These are phyloP conservation scores for Elmis aenea DNA, from an alignment of 2,888 invertebrate species.

Conservation along the genomic window DNA sequence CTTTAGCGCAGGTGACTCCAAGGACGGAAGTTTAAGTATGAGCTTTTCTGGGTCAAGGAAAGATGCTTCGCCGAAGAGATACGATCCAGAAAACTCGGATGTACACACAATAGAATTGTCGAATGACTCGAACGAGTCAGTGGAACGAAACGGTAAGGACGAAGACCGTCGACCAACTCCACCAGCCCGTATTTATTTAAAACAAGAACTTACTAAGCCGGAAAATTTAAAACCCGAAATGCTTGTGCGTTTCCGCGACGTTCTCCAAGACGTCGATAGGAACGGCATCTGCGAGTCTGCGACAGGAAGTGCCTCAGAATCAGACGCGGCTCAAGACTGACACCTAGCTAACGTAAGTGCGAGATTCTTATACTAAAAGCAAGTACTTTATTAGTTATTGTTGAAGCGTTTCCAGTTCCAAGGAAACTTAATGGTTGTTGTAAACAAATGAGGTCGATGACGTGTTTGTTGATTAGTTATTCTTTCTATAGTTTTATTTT, in stretches of 20 bases:
- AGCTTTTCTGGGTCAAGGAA: constrained; percentile 7
- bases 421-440: constrained; percentile 29
- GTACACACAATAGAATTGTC: constrained; percentile 44
- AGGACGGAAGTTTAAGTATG: constrained; percentile 13
- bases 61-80: constrained; percentile 20
- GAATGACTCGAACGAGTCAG: constrained; percentile 43
- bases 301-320: constrained; percentile 45
- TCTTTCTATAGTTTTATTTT: constrained; percentile 31
- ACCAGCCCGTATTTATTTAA: constrained; percentile 42
- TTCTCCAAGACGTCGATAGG: constrained; percentile 36
- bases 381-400: constrained; percentile 16
- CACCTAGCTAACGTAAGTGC: constrained; percentile 42
- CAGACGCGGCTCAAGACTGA: constrained; percentile 48
- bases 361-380: constrained; percentile 41
- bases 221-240: constrained; percentile 46
- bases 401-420: constrained; percentile 19
- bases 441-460: constrained; percentile 40
- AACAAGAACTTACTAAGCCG: constrained; percentile 46
- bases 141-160: constrained; percentile 16
- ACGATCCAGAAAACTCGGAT: constrained; percentile 26
- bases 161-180: constrained; percentile 25
- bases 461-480: constrained; percentile 46
- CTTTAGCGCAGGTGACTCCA: constrained; percentile 33
- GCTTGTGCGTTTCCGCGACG: constrained; percentile 44
- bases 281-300: constrained; percentile 39